Percentiles rank a stretch among this genome's conserved stretches.
These are phyloP conservation scores for Ecdyonurus torrentis DNA, from an alignment of 2,888 invertebrate genomes.

Conservation along the genomic window DNA sequence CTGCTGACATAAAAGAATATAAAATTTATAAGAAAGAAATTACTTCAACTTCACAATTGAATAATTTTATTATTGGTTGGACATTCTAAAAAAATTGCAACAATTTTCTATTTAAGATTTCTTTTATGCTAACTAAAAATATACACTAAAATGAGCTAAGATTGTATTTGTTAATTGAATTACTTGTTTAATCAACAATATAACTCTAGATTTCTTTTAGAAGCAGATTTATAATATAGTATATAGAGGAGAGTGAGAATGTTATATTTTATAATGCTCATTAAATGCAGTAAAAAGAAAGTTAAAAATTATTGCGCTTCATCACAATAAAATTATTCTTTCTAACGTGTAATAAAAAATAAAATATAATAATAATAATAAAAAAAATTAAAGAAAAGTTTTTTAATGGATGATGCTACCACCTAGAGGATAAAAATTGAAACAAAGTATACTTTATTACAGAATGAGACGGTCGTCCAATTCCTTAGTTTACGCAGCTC, in stretches of 20 bases:
- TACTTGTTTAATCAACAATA: neutral
- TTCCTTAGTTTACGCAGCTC: neutral
- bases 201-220: neutral
- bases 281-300: neutral
- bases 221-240: no score
- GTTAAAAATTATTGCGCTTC: neutral
- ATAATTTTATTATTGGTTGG: no score
- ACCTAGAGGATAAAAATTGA: neutral
- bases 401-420: neutral
- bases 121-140: no score
- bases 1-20: no score
- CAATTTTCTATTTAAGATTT: no score
- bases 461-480: neutral
- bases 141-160: no score
- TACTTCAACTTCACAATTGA: no score
- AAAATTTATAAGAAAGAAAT: no score
- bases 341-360: neutral
- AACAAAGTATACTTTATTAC: neutral
- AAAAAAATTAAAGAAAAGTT: no score
- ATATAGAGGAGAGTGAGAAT: no score
- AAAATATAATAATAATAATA: no score
- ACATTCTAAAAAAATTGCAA: no score
- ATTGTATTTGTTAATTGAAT: neutral
- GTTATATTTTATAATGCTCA: neutral
- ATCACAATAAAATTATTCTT: neutral